A percentile compares a stretch with the other conserved stretches of the same genome.
Conservation (phyloP, 2,888 invertebrate genomes). For the Notodonta dromedarius region DNA sequence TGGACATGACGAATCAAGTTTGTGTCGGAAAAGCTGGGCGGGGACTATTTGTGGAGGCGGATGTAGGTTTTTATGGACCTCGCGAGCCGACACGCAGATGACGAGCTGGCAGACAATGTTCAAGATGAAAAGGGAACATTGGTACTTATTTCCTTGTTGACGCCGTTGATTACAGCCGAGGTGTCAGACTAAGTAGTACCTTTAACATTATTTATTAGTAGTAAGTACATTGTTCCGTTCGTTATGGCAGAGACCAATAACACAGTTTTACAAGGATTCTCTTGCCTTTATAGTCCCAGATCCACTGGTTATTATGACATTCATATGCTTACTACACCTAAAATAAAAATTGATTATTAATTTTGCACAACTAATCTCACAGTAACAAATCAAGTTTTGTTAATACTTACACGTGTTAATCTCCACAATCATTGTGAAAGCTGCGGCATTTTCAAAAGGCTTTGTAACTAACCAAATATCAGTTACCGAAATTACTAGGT, state of each 20-base stretch:
- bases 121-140: too few species aligned
- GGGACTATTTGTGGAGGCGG: slow-evolving; percentile 67
- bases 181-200: too few species aligned
- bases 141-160: too few species aligned
- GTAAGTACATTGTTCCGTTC: too few species aligned
- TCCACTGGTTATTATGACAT: too few species aligned
- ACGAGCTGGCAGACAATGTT: neutral
- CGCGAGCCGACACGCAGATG: slow-evolving; percentile 8
- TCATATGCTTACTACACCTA: neutral
- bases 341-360: too few species aligned
- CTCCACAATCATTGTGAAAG: slow-evolving; percentile 1
- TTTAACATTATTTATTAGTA: too few species aligned
- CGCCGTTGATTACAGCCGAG: too few species aligned
- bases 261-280: too few species aligned
- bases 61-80: slow-evolving; percentile 46
- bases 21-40: slow-evolving; percentile 74
- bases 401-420: neutral
- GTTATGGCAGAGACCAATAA: too few species aligned
- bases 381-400: neutral
- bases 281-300: too few species aligned
- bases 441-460: neutral
- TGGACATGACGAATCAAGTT: slow-evolving; percentile 78
- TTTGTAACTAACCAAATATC: neutral
- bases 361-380: neutral
- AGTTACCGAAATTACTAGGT: neutral